Evolutionary conservation across 2,888 invertebrate species (phyloP), one percentile per base, ranked within the genome.

Genomic region (Coelogynopora nodosa): DNA sequence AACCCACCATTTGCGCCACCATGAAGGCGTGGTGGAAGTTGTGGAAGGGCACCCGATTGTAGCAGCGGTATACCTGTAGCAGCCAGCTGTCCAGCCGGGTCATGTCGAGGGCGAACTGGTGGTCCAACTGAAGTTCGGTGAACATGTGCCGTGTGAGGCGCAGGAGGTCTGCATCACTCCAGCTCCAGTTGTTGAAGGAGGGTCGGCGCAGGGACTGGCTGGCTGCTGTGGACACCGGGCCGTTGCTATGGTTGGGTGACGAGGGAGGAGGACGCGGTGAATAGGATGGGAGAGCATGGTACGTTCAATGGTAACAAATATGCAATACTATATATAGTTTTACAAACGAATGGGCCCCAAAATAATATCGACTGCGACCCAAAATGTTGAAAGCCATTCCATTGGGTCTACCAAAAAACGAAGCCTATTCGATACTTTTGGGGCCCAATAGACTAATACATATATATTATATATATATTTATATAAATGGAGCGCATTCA

Each of bases 111-210:
- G 94, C 94, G 91, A 95, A 95, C 92, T 94, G 95, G 88, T 94
- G 93, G 88, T 94, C 93, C 90, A 95, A 94, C 89, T 94, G 94
- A 90, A 95, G 93, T 91, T 95, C 95, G 89, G 94, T 93, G 93
- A 94, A 95, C 95, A 95, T 95, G 90, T 95, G 95, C 91, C 95
- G 94, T 90, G 95, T 93, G 89, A 95, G 93, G 88, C 95, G 93
- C 83, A 95, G 93, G 88, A 95, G 94, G 91, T 95, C 95, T 88
- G 95, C 94, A 91, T 95, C 95, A 89, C 95, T 94, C 95, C 95
- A 95, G 90, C 95, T 94, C 92, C 94, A 94, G 88, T 95, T 95
- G 92, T 95, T 95, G 92, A 95, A 95, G 49, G 95, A 74, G 74
- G 74, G 27, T 2, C 74, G 74, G 2, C 74, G 74, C 74, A 74